Conservation (phyloP, 2,888 invertebrate genomes). For the Tipula unca region DNA sequence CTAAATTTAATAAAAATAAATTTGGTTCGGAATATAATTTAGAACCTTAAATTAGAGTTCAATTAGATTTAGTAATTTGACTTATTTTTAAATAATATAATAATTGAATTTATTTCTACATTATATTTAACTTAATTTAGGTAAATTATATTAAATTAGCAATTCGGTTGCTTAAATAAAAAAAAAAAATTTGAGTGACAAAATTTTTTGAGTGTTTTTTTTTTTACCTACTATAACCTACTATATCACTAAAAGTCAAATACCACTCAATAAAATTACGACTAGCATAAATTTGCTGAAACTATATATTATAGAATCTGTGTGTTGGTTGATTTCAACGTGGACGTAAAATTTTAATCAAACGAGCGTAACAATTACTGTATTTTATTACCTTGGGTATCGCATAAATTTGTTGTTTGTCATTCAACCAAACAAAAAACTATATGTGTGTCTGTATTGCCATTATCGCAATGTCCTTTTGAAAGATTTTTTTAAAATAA, state of each 20-base stretch:
- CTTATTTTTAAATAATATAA: too few species aligned
- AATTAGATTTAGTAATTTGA: too few species aligned
- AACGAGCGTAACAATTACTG: neutral
- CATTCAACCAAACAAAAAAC: neutral
- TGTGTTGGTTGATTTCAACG: neutral
- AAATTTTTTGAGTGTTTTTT: too few species aligned
- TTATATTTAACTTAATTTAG: too few species aligned
- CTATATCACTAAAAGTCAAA: neutral
- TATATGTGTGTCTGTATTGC: neutral
- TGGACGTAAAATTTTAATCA: neutral
- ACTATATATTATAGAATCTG: neutral
- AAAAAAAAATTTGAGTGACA: too few species aligned
- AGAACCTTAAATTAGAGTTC: too few species aligned
- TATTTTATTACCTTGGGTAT: neutral
- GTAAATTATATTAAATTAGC: too few species aligned
- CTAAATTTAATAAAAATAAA: too few species aligned
- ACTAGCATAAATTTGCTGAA: neutral
- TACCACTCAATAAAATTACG: neutral
- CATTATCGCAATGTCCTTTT: neutral
- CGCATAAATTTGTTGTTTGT: neutral
- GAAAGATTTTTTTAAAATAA: neutral
- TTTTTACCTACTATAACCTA: too few species aligned
- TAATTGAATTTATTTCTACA: too few species aligned
- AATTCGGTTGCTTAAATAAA: too few species aligned
- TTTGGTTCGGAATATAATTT: too few species aligned